These are phyloP conservation scores for Phasianus colchicus DNA, from an alignment of 2,113 vertebrate species.

Conservation along the genomic window DNA sequence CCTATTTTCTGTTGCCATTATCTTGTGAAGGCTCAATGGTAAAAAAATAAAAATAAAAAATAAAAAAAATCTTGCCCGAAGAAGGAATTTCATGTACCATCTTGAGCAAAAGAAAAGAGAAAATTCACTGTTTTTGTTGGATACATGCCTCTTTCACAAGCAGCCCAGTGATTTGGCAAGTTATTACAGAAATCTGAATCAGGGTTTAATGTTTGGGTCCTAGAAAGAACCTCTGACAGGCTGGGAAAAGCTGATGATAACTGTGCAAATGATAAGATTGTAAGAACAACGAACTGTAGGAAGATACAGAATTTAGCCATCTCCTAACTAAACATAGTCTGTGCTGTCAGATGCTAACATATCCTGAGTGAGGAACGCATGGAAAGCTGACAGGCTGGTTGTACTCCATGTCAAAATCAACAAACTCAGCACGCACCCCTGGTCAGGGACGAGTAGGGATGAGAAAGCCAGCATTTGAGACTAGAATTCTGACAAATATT, in stretches of 20 bases:
- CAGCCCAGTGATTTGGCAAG: neutral
- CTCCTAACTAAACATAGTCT: neutral
- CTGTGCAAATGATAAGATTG: neutral
- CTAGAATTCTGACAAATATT: neutral
- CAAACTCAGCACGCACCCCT: neutral
- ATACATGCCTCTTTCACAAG: neutral
- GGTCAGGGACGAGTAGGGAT: neutral
- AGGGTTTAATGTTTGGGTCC: neutral
- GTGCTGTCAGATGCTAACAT: neutral
- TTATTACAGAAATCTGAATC: neutral
- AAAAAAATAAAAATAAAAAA: neutral
- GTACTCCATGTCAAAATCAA: neutral
- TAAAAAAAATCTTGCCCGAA: neutral
- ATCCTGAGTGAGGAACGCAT: accelerated
- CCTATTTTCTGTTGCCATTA: neutral
- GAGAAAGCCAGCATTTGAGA: neutral
- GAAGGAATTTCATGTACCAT: neutral
- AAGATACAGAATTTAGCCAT: neutral
- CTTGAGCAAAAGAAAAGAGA: neutral
- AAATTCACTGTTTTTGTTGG: neutral
- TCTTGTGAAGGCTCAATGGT: neutral
- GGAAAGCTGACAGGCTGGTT: neutral
- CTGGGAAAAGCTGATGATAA: neutral
- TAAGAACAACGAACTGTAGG: neutral
- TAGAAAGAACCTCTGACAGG: neutral